A percentile compares a stretch with the other conserved stretches of the same genome.
Conservation (phyloP, 2,797 vertebrate genomes). For the Prunella strophiata region DNA sequence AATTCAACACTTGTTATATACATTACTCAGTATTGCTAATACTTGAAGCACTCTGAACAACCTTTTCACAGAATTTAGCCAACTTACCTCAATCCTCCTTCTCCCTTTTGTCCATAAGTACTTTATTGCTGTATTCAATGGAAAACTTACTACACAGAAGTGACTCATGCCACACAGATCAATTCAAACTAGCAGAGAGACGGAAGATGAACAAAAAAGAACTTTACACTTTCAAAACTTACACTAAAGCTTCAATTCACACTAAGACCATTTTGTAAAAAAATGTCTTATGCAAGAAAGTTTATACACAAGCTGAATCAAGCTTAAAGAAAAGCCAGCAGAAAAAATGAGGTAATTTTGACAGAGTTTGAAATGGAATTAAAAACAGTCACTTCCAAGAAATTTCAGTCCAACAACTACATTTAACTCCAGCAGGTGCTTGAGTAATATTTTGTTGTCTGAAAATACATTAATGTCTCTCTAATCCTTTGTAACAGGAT, state of each 20-base stretch:
- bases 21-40: not conserved
- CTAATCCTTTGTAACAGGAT: constrained; percentile 7
- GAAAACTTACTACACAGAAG: not conserved
- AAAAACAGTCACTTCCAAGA: not conserved
- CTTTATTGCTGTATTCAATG: not conserved
- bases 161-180: not conserved
- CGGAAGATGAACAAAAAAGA: not conserved
- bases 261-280: not conserved
- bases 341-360: constrained; percentile 14
- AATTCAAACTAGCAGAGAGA: not conserved
- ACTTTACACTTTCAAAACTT: not conserved
- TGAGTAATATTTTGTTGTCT: not conserved
- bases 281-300: not conserved
- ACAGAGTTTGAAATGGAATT: constrained; percentile 5
- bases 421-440: constrained; percentile 29
- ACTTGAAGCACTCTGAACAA: not conserved
- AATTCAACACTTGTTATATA: not conserved
- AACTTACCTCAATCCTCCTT: not conserved
- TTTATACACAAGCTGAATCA: not conserved
- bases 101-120: not conserved
- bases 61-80: not conserved
- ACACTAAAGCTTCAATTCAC: not conserved
- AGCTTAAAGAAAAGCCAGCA: not conserved
- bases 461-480: not conserved
- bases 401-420: constrained; percentile 26